Evolutionary conservation across 1,140 invertebrate species (phyloP), one percentile per base, ranked within the genome.

Genomic region (Drosophila kohkoa): DNA sequence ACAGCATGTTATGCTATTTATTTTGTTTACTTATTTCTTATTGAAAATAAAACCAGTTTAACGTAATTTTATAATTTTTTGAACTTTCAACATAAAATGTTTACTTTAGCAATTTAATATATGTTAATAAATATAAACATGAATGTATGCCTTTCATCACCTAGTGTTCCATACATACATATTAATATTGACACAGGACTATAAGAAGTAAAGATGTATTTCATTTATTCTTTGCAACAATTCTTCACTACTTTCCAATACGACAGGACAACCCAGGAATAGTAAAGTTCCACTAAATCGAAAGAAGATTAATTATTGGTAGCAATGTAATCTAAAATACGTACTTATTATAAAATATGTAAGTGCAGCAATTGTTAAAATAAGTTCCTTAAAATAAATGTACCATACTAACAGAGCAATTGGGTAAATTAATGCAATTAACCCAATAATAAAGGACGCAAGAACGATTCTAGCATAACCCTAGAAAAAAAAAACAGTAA

Each of bases 221-320:
- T 10, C 8, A 15, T 25, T 72, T 57, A 16, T 32, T n/a, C 10
- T 3, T 5, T 1, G 51, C 49, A 55, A 16, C 46, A 64, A 0
- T 28, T 43, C 13, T 7, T 10, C 10, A 46, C 43, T 1, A 25
- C 0, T 16, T 62, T 32, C 71, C 71, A 75, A 60, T 59, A 63
- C 7, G 75, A 77, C 1, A 69, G n/a, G 2, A 60, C 46, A 5
- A 69, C 41, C 52, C 65, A 75, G 7, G 46, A 30, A 58, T 32
- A 64, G 15, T 77, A 77, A 2, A 59, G 1, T 43, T 77, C 71
- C 46, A 69, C 75, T 77, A 10, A 54, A 48, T 35, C 35, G 4
- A 3, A 16, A 51, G 13, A 5, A 32, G 8, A 38, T 20, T 20
- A 49, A 3, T 51, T 7, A 15, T 7, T 5, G 28, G 7, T 7